Evolutionary conservation across 2,113 vertebrate genomes (phyloP).

Genomic region (Condylura cristata): DNA sequence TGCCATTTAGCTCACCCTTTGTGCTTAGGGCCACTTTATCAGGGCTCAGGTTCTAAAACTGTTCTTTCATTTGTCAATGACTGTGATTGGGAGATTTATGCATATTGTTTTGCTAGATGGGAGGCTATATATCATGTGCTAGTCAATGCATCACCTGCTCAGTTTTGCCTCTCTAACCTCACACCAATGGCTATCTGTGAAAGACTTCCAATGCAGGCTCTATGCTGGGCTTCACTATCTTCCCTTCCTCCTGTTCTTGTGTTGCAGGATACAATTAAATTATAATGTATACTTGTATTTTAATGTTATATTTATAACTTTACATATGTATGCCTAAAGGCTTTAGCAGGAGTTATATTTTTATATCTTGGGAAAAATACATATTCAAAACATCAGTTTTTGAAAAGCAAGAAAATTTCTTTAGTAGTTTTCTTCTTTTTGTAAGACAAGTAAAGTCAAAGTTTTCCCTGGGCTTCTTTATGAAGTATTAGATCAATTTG

Average conservation of each 20-base stretch:
- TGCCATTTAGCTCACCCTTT: neutral
- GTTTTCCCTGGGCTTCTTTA: constrained; percentile 85
- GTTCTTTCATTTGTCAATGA: neutral
- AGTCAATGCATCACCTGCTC: neutral
- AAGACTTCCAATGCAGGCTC: neutral
- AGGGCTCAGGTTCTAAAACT: neutral
- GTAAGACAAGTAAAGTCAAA: constrained; percentile 85
- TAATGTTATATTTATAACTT: constrained; percentile 77
- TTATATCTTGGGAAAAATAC: constrained; percentile 85
- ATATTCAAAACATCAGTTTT: constrained; percentile 84
- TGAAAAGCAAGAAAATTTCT: constrained; percentile 85
- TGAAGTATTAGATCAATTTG: constrained; percentile 83
- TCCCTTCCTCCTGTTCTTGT: neutral
- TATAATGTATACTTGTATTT: constrained; percentile 60
- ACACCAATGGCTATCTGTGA: neutral
- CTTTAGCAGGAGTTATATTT: constrained; percentile 75
- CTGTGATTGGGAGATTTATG: neutral
- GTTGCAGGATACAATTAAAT: constrained; percentile 59
- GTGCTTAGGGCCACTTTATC: neutral
- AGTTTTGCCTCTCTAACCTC: neutral
- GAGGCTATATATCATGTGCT: neutral
- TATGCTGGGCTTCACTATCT: neutral
- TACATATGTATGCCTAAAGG: constrained; percentile 76
- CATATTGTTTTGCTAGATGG: neutral
- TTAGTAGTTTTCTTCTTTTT: constrained; percentile 85